These are phyloP conservation scores for Enteromius trimaculatus DNA, from an alignment of 2,797 vertebrate species.

Conservation along the genomic window DNA sequence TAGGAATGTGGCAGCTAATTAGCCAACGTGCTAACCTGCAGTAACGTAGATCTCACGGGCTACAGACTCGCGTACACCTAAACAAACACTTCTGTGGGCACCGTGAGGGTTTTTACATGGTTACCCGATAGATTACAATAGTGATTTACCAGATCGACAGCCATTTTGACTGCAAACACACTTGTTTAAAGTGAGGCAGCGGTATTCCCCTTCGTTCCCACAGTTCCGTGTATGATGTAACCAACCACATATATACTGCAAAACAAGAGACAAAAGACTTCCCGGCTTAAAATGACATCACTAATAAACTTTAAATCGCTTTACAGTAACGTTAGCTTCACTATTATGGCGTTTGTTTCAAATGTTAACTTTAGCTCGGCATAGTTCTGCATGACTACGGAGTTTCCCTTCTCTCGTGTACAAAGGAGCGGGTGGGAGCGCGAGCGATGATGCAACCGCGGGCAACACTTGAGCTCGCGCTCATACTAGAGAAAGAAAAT, in stretches of 20 bases:
- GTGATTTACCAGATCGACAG: background rate
- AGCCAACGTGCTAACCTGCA: conserved; percentile 38
- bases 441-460: conserved; percentile 77
- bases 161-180: background rate
- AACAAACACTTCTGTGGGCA: background rate
- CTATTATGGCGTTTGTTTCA: conserved; percentile 5
- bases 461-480: conserved; percentile 70
- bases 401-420: conserved; percentile 71
- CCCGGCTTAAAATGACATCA: background rate
- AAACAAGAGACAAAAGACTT: background rate
- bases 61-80: background rate
- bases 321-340: background rate
- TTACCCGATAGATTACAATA: background rate
- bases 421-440: conserved; percentile 63
- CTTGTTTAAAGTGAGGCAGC: conserved; percentile 38
- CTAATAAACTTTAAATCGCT: background rate
- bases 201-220: conserved; percentile 64
- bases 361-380: conserved; percentile 38
- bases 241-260: background rate
- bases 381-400: conserved; percentile 68
- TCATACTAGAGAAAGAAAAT: conserved; percentile 39
- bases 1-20: conserved; percentile 43
- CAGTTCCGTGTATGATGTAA: conserved; percentile 56
- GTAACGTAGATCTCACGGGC: background rate
- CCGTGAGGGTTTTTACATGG: background rate